A percentile compares a stretch with the other conserved stretches of the same genome.
These are phyloP conservation scores for Sinopyrophorus schimmeli DNA, from an alignment of 2,888 invertebrate genomes.

Conservation along the genomic window DNA sequence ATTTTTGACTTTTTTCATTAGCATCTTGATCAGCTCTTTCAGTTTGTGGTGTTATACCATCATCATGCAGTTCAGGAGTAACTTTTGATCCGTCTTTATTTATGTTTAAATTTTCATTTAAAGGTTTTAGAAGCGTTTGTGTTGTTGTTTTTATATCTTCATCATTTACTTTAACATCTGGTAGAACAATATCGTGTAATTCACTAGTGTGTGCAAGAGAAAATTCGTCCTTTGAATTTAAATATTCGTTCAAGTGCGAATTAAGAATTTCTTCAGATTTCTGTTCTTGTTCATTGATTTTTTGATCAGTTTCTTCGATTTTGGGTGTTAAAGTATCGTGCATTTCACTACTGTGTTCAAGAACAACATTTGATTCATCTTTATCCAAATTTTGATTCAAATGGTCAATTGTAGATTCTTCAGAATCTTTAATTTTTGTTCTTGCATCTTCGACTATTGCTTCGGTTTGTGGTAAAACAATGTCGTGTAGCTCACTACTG, in stretches of 20 bases:
- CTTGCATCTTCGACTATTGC: background rate
- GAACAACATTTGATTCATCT: background rate
- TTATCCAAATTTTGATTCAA: background rate
- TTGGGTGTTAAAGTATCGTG: background rate
- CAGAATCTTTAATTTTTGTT: background rate
- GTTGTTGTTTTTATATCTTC: background rate
- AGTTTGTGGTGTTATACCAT: background rate
- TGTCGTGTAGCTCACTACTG: constrained; percentile 7
- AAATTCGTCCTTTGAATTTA: too few species aligned
- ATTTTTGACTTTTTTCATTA: background rate
- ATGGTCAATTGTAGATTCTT: background rate
- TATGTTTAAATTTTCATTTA: background rate
- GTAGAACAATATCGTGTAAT: background rate
- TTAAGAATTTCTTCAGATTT: too few species aligned
- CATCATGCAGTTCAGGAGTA: too few species aligned
- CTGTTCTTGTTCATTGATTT: background rate
- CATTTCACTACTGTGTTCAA: constrained; percentile 19
- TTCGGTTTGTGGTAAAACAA: background rate
- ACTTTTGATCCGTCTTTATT: background rate
- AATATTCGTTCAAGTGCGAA: too few species aligned
- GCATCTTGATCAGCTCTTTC: background rate
- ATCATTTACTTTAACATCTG: background rate
- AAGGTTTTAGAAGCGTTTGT: background rate
- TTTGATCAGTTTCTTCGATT: background rate
- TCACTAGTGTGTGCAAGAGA: constrained; percentile 1